phyloP scores from a whole-genome alignment of 2,797 vertebrate species.

The Enteromius paludinosus region DNA sequence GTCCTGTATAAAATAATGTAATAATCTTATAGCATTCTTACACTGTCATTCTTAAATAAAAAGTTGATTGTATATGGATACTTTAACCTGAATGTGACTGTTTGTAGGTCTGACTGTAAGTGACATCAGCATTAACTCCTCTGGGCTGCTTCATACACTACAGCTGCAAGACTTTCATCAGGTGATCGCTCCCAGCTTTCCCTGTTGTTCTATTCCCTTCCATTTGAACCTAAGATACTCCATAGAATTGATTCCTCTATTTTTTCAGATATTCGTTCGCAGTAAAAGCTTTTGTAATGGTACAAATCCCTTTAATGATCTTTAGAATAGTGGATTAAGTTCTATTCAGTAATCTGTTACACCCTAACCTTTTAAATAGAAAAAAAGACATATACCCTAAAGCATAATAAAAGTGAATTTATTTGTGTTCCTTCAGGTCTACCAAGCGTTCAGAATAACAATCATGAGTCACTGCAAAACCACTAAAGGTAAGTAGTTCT shows the following conservation, averaged over 20 bases:
- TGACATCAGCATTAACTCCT: constrained; percentile 83
- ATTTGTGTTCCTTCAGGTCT: constrained; percentile 78
- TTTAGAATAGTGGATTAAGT: not conserved
- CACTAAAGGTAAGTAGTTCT: constrained; percentile 79
- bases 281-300: not conserved
- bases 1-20: not conserved
- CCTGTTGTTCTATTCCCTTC: not conserved
- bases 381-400: not conserved
- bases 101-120: constrained; percentile 84
- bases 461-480: constrained; percentile 85
- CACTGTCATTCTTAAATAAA: not conserved
- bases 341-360: not conserved
- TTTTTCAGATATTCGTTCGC: not conserved
- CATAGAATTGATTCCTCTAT: not conserved
- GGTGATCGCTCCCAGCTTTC: constrained; percentile 69
- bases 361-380: not conserved
- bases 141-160: constrained; percentile 86
- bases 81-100: not conserved
- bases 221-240: not conserved
- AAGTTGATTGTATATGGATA: not conserved
- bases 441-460: constrained; percentile 91
- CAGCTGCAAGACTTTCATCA: constrained; percentile 88
- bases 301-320: not conserved
- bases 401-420: not conserved
- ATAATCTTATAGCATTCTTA: not conserved